Evolutionary conservation across 2,797 vertebrate genomes (phyloP).

Genomic region (Lemur catta): DNA sequence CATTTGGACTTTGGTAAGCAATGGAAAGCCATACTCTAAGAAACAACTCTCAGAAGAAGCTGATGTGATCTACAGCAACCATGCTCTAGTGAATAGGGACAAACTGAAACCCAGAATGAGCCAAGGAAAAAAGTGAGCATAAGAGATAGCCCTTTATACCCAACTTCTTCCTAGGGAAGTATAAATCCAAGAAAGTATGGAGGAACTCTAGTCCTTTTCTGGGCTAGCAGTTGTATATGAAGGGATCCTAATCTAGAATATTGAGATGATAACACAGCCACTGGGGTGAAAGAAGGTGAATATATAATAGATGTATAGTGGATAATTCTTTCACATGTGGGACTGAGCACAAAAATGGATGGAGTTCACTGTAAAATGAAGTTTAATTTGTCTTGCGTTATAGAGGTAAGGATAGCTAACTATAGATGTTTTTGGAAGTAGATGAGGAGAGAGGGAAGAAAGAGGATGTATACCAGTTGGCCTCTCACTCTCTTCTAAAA

Average conservation of each 20-base stretch:
- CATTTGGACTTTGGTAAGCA: neutral
- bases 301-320: neutral
- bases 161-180: neutral
- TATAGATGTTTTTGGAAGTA: neutral
- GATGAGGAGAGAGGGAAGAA: neutral
- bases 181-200: neutral
- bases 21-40: neutral
- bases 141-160: neutral
- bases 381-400: neutral
- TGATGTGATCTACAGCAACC: neutral
- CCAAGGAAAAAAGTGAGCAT: neutral
- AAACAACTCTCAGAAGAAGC: neutral
- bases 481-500: neutral
- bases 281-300: neutral
- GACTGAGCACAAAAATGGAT: neutral
- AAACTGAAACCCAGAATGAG: neutral
- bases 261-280: neutral
- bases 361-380: neutral
- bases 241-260: neutral
- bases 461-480: neutral
- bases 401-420: neutral
- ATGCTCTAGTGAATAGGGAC: neutral
- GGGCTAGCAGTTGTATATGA: neutral
- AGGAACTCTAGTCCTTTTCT: neutral
- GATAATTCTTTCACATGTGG: neutral